Evolutionary conservation across 1,140 invertebrate species (phyloP).

Genomic region (Listronotus oregonensis): DNA sequence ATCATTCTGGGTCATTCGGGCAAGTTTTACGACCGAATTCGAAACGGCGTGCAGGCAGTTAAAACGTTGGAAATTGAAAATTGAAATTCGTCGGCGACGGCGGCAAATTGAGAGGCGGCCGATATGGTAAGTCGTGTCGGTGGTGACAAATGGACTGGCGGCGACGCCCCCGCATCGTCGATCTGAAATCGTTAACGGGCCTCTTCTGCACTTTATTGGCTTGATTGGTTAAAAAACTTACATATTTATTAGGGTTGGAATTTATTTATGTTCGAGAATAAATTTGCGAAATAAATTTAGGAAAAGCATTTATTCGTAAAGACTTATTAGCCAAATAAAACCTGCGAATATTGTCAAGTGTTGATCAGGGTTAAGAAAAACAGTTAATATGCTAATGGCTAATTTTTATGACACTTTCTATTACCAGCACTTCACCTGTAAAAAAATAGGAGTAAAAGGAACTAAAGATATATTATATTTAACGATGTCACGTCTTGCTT

Average conservation of each 20-base stretch:
- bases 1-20: background rate
- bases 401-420: too few relatives aligned
- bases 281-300: too few relatives aligned
- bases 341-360: too few relatives aligned
- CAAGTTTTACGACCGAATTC: slow-evolving; percentile 25
- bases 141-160: slow-evolving; percentile 29
- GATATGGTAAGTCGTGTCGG: slow-evolving; percentile 30
- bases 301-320: too few relatives aligned
- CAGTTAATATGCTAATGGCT: too few relatives aligned
- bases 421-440: too few relatives aligned
- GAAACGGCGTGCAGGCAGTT: slow-evolving; percentile 6
- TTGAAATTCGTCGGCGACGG: slow-evolving; percentile 26
- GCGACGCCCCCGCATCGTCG: slow-evolving; percentile 16
- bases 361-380: too few relatives aligned
- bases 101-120: slow-evolving; percentile 33
- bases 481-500: too few relatives aligned
- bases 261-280: too few relatives aligned
- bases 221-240: slow-evolving; percentile 12
- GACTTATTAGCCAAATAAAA: too few relatives aligned
- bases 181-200: slow-evolving; percentile 29
- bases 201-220: slow-evolving; percentile 28
- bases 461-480: too few relatives aligned
- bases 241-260: background rate
- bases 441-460: too few relatives aligned
- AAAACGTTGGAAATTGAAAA: slow-evolving; percentile 29